Percentiles rank a stretch among this genome's conserved stretches.
These are phyloP conservation scores for Volucella inflata DNA, from an alignment of 2,888 invertebrate genomes.

Conservation along the genomic window DNA sequence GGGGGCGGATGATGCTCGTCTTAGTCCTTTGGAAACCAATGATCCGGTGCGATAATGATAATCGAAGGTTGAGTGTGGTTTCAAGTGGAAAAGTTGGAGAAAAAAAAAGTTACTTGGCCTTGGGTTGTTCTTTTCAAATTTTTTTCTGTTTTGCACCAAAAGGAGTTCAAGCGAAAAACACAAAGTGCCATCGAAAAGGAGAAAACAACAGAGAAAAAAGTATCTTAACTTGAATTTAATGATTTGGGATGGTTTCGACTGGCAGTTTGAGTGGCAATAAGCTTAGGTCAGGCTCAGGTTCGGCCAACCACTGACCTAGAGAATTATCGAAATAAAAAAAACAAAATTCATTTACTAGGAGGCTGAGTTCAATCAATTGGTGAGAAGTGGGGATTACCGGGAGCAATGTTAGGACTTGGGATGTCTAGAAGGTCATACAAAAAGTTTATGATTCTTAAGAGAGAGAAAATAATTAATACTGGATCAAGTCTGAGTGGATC, in stretches of 20 bases:
- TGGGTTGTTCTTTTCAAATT: not conserved
- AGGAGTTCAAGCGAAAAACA: not conserved
- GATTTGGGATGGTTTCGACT: slow-evolving; percentile 18
- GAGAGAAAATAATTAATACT: no score
- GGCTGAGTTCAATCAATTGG: no score
- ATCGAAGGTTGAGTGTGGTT: slow-evolving; percentile 51
- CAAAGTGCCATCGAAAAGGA: not conserved
- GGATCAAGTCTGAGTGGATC: no score
- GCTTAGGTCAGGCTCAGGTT: slow-evolving; percentile 3
- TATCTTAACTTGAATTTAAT: slow-evolving; percentile 44
- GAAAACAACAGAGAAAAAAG: not conserved
- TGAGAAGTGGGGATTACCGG: no score
- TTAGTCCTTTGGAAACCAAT: slow-evolving; percentile 48
- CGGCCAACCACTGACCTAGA: slow-evolving; percentile 12
- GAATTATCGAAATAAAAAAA: slow-evolving; percentile 11
- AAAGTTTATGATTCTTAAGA: no score
- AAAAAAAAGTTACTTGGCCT: not conserved
- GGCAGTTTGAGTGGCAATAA: not conserved
- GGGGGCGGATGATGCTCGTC: not conserved
- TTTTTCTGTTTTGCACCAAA: slow-evolving; percentile 7
- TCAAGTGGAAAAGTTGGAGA: slow-evolving; percentile 56
- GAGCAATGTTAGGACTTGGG: no score
- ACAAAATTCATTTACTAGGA: not conserved
- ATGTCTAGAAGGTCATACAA: no score
- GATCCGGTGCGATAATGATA: slow-evolving; percentile 52